Evolutionary conservation across 2,888 invertebrate species (phyloP).

Genomic region (Malachius bipustulatus): DNA sequence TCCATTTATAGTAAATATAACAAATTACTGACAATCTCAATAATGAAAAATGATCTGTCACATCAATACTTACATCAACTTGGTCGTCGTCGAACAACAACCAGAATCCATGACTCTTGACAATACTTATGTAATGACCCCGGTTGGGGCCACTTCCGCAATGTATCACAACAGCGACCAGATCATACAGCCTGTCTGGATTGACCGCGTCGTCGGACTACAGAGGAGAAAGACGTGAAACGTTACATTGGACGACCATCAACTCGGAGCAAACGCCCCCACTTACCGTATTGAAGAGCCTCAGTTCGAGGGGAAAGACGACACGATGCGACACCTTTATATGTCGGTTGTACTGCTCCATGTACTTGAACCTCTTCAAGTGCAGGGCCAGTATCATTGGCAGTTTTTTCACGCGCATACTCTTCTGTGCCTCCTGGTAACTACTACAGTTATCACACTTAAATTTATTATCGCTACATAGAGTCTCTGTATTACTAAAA

Average conservation of each 20-base stretch:
- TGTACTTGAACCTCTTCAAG: conserved; percentile 93
- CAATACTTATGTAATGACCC: conserved; percentile 99
- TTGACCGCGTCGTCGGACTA: conserved; percentile 98
- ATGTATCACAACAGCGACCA: conserved; percentile 98
- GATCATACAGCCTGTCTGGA: conserved; percentile 94
- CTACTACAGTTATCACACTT: conserved; percentile 99
- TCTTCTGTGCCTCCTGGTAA: conserved; percentile 97
- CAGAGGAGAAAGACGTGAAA: conserved; percentile 14
- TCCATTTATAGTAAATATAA: too few relatives aligned
- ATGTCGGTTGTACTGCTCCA: conserved; percentile 97
- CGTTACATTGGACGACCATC: neutral
- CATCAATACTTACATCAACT: conserved; percentile 92
- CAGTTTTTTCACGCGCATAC: conserved; percentile 96
- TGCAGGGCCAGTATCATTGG: conserved; percentile 97
- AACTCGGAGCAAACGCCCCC: too few relatives aligned
- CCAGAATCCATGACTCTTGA: conserved; percentile 99
- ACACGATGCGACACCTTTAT: conserved; percentile 99
- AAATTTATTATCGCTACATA: conserved; percentile 98
- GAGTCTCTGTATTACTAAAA: conserved; percentile 96
- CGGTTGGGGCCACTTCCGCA: conserved; percentile 99
- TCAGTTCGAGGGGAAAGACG: conserved; percentile 93
- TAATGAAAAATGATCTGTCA: too few relatives aligned
- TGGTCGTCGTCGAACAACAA: conserved; percentile 99
- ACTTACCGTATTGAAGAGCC: conserved; percentile 93
- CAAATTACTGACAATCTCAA: too few relatives aligned